Conservation (phyloP, 23 tunicate genomes). For the Phallusia fumigata region DNA sequence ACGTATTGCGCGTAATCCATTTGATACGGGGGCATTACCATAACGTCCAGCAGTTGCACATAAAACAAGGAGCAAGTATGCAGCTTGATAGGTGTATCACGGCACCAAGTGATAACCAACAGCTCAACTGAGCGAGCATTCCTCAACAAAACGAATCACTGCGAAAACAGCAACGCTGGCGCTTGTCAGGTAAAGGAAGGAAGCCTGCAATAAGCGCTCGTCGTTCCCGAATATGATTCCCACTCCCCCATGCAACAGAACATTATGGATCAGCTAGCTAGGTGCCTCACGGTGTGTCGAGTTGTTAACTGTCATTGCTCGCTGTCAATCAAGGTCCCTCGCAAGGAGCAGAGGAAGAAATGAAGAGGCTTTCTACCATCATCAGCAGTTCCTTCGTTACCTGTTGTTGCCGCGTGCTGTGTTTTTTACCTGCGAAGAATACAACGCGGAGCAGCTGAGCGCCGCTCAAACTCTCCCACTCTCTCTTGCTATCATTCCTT, state of each 20-base stretch:
- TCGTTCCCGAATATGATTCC: conserved; percentile 3
- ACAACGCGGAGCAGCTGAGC: too few species aligned
- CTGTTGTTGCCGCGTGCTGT: too few species aligned
- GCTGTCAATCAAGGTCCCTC: background rate
- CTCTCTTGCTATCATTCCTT: conserved; percentile 6
- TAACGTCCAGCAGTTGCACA: too few species aligned
- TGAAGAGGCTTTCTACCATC: background rate
- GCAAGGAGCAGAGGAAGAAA: background rate
- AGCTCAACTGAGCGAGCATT: background rate
- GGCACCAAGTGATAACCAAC: too few species aligned
- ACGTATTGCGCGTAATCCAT: too few species aligned
- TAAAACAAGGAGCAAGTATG: too few species aligned
- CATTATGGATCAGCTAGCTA: background rate
- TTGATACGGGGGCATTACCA: too few species aligned
- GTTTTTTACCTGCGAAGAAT: too few species aligned
- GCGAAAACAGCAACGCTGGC: conserved; percentile 15
- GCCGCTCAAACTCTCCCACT: background rate
- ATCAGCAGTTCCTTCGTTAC: conserved; percentile 5
- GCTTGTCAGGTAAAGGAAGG: conserved; percentile 14
- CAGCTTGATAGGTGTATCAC: too few species aligned
- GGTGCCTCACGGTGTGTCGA: background rate
- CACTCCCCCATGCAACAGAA: background rate
- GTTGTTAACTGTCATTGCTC: background rate
- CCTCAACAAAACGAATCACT: conserved; percentile 15
- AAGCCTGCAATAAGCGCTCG: conserved; percentile 10